Percentiles rank a stretch among this genome's conserved stretches.
phyloP scores from a whole-genome alignment of 1,140 invertebrate genomes.

The Anastrepha obliqua region DNA sequence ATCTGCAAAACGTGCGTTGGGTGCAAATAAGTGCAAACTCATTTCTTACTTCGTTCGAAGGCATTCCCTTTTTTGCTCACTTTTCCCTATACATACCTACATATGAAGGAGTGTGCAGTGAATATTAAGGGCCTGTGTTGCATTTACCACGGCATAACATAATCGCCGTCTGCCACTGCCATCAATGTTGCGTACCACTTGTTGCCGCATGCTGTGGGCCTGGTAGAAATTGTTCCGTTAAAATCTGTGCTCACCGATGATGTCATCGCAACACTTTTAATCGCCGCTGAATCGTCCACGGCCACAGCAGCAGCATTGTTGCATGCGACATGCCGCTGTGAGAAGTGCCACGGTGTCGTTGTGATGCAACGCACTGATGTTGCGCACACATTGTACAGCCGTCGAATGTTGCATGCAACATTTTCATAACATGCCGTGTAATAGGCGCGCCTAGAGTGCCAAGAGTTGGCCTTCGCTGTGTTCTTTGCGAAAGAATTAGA shows the following conservation, averaged over 20 bases:
- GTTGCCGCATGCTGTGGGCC: constrained; percentile 8
- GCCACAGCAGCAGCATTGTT: neutral
- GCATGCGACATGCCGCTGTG: constrained; percentile 1
- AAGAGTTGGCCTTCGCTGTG: neutral
- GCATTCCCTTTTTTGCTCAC: neutral
- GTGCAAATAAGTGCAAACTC: neutral
- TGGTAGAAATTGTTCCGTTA: constrained; percentile 49
- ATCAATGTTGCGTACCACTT: neutral
- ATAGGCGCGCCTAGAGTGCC: constrained; percentile 24
- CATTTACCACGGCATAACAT: neutral
- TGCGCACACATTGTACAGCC: constrained; percentile 35
- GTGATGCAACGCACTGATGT: constrained; percentile 3
- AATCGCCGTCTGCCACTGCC: neutral
- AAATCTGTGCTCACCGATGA: constrained; percentile 56
- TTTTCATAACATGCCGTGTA: constrained; percentile 29
- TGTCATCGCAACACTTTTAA: constrained; percentile 49
- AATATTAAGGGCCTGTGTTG: constrained; percentile 15
- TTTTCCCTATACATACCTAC: too few species aligned
- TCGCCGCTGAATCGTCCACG: neutral
- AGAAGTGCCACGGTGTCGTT: too few species aligned
- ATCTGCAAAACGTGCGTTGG: neutral
- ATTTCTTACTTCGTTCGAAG: neutral
- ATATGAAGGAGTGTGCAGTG: neutral
- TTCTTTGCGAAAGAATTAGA: constrained; percentile 15
- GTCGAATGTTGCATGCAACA: constrained; percentile 55